Base-by-base conservation (phyloP, 2,113 vertebrate genomes). In the Ceratotherium simum region DNA sequence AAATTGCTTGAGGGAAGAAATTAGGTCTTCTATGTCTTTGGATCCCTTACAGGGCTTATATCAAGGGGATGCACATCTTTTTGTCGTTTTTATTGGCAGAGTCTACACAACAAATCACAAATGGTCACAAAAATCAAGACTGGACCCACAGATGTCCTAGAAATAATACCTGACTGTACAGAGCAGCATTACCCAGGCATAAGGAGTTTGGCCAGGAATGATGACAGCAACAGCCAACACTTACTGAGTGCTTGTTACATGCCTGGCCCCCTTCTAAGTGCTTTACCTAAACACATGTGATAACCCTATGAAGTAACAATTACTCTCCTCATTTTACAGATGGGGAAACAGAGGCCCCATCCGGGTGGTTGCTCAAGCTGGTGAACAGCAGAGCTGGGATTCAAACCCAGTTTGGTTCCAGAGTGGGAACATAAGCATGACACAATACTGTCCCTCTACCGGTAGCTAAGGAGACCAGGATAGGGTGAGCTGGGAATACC, bases 191-290 rank as follows among this genome's bases (percentile, higher is more conserved):
- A 58, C 16, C 51, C 78, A 89, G 72, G 81, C 27, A 8, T 6
- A 10, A 13, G 80, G 46, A 46, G 60, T 62, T 4, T 72, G 89
- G 78, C 91, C 54, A 46, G 62, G n/a, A 73, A 56, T 1, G 67
- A 54, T 16, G 46, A 20, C 9, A 23, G 48, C 5, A 39, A n/a
- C 16, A 62, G 58, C 72, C 31, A 18, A 0, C 14, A 31, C 16
- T 60, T 9, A 46, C 0, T 31, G 64, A 78, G 12, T 14, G 75
- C 76, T 46, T 7, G 20, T 12, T 21, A 16, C 0, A 0, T 6
- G 46, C 25, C 11, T 1, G 36, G 16, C 16, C 17, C 51, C 64
- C 42, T 84, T 16, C 25, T 29, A 12, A 1, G 25, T 14, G 29
- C 58, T 65, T 65, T 69, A 54, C n/a, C 27, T 48, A 80, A 48